These are phyloP conservation scores for Acanthaster planci DNA, from an alignment of 35 echinoderm and acorn worm species.

Conservation along the genomic window DNA sequence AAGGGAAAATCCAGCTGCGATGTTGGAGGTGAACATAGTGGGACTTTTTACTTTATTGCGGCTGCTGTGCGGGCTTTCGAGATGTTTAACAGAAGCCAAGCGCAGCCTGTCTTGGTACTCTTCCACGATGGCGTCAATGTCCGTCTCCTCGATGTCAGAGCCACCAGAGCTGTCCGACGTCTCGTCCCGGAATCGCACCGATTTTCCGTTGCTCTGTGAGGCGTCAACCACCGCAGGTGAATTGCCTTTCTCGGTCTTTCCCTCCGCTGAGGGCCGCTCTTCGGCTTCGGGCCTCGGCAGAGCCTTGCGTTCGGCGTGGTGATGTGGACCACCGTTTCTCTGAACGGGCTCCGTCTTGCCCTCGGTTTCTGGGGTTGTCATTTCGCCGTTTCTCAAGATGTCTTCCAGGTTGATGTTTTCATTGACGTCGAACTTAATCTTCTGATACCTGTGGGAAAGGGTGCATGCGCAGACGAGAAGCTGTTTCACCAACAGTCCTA, in stretches of 20 bases:
- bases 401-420: conserved; percentile 12
- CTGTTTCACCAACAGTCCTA: not conserved
- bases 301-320: not conserved
- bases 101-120: conserved; percentile 2
- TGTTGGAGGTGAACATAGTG: not conserved
- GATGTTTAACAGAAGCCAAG: not conserved
- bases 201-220: conserved; percentile 15
- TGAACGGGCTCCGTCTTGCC: not conserved
- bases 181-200: conserved; percentile 16
- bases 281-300: too few species aligned
- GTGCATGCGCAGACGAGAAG: not conserved
- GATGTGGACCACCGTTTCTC: conserved; percentile 4
- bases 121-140: conserved; percentile 12
- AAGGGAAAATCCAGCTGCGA: not conserved
- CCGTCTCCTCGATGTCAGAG: conserved; percentile 10
- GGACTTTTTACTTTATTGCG: not conserved
- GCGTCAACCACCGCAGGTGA: not conserved
- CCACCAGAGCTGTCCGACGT: conserved; percentile 1
- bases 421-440: not conserved
- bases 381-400: conserved; percentile 2
- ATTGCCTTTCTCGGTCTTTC: not conserved
- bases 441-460: not conserved
- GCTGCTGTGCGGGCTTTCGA: not conserved
- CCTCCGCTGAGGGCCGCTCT: not conserved
- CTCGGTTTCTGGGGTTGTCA: not conserved